Percentiles rank a stretch among this genome's conserved stretches.
phyloP scores from a whole-genome alignment of 2,113 vertebrate genomes.

The Calyptommatus sinebrachiatus region DNA sequence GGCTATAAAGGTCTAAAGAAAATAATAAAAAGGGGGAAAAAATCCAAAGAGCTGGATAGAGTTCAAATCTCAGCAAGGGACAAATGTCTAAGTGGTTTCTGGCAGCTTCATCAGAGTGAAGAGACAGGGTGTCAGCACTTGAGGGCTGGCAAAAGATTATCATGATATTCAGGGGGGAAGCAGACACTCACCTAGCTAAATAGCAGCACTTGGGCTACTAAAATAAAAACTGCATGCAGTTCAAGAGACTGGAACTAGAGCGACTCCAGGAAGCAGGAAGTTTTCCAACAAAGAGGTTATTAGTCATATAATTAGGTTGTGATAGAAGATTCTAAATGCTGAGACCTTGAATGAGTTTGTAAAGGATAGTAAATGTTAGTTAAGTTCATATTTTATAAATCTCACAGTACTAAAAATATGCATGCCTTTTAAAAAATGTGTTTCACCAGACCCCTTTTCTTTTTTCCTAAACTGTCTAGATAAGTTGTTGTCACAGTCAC shows the following conservation, averaged over 20 bases:
- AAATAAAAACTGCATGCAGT: fast-evolving
- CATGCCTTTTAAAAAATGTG: not conserved
- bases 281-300: not conserved
- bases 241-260: not conserved
- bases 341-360: fast-evolving
- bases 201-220: slow-evolving; percentile 46
- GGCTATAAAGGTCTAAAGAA: not conserved
- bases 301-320: fast-evolving
- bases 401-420: not conserved
- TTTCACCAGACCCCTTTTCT: not conserved
- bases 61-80: slow-evolving; percentile 63
- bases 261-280: fast-evolving
- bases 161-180: slow-evolving; percentile 22
- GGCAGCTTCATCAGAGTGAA: slow-evolving; percentile 51
- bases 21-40: not conserved
- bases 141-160: slow-evolving; percentile 47
- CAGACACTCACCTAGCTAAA: slow-evolving; percentile 55
- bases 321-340: fast-evolving
- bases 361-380: not conserved
- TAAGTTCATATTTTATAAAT: not conserved
- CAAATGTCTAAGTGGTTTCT: slow-evolving; percentile 52
- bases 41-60: slow-evolving; percentile 60
- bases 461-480: fast-evolving
- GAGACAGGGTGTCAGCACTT: slow-evolving; percentile 50
- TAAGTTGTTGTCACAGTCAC: fast-evolving